Percentiles rank a stretch among this genome's conserved stretches.
Evolutionary conservation across 92 coral and sea anemone species (phyloP).

Genomic region (Parazoanthus darwini): DNA sequence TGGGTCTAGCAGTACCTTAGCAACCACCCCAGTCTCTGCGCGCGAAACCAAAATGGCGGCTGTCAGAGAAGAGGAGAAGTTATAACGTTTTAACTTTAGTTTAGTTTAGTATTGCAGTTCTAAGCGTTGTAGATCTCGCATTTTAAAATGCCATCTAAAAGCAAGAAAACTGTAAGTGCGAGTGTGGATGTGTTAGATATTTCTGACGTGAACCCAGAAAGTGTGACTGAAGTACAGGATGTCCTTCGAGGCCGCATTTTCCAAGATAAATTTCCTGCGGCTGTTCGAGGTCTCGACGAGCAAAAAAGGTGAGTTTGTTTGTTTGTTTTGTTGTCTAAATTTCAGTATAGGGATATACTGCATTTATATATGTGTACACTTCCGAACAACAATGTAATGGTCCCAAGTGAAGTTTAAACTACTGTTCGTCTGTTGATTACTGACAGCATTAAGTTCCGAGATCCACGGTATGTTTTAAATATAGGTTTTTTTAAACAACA

Average conservation of each 20-base stretch:
- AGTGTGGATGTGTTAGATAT: background rate
- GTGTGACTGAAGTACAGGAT: constrained; percentile 48
- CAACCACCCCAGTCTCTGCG: background rate
- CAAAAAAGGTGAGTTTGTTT: constrained; percentile 58
- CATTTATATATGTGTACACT: background rate
- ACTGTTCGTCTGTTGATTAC: too few relatives aligned
- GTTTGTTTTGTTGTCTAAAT: background rate
- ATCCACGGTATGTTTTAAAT: too few relatives aligned
- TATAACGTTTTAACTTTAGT: background rate
- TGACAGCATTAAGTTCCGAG: background rate
- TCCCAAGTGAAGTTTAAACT: background rate
- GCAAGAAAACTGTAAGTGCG: constrained; percentile 13
- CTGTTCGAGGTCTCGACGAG: constrained; percentile 72
- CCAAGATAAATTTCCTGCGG: constrained; percentile 65
- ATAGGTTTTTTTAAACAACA: too few relatives aligned
- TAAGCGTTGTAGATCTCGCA: background rate
- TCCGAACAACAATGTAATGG: background rate
- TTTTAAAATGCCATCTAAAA: constrained; percentile 40
- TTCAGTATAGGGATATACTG: background rate
- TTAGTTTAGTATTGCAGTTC: constrained; percentile 8
- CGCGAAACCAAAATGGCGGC: constrained; percentile 49
- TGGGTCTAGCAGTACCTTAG: background rate
- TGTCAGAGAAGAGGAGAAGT: background rate
- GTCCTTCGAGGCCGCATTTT: constrained; percentile 81
- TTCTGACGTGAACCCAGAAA: constrained; percentile 39